phyloP scores from a whole-genome alignment of 2,888 invertebrate species.

The Sarcophaga carnaria region DNA sequence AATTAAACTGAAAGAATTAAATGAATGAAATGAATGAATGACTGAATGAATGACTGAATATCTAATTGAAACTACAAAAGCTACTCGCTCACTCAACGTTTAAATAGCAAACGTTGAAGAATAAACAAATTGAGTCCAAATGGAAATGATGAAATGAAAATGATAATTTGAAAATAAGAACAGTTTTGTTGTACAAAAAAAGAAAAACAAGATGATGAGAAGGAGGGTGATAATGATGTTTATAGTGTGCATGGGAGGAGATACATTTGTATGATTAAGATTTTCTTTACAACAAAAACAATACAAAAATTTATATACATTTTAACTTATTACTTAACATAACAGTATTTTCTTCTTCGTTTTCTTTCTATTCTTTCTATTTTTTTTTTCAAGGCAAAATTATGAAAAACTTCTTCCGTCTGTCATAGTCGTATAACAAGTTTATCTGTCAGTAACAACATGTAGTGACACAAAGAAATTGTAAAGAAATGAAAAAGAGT shows the following conservation, averaged over 20 bases:
- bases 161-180: neutral
- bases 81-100: neutral
- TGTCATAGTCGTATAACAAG: neutral
- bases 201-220: neutral
- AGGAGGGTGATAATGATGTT: too few relatives aligned
- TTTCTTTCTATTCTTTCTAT: too few relatives aligned
- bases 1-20: neutral
- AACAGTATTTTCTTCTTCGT: neutral
- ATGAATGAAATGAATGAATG: neutral
- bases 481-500: neutral
- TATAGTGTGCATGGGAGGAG: too few relatives aligned
- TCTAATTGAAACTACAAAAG: neutral
- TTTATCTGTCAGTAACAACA: neutral
- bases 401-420: neutral
- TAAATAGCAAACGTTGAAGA: neutral
- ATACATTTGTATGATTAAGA: neutral
- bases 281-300: neutral
- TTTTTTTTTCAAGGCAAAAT: neutral
- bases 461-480: neutral
- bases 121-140: neutral
- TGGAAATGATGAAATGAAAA: neutral
- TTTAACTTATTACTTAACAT: neutral
- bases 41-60: neutral
- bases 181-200: neutral
- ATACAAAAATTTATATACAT: neutral